A percentile compares a stretch with the other conserved stretches of the same genome.
These are phyloP conservation scores for Anthonomus grandis DNA, from an alignment of 1,140 invertebrate genomes.

Conservation along the genomic window DNA sequence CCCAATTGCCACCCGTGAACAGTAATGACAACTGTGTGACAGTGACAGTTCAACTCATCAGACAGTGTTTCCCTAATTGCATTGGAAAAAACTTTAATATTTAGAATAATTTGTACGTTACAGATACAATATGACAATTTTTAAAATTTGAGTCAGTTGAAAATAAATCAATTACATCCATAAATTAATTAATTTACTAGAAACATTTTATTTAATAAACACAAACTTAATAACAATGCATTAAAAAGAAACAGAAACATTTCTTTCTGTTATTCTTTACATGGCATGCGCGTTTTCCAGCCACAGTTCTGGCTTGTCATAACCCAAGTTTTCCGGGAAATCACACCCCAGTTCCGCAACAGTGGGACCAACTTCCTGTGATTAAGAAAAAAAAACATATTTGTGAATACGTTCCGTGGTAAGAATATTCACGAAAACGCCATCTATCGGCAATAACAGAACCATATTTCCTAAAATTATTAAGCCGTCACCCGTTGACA, in stretches of 20 bases:
- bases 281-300: constrained; percentile 46
- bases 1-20: too few species aligned
- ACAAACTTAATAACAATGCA: neutral
- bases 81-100: too few species aligned
- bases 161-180: neutral
- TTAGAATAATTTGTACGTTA: neutral
- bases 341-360: constrained; percentile 70
- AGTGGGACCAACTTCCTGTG: constrained; percentile 64
- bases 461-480: too few species aligned
- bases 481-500: too few species aligned
- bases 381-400: too few species aligned
- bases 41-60: too few species aligned
- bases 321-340: constrained; percentile 64
- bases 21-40: too few species aligned
- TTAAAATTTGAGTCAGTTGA: neutral
- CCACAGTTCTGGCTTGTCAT: constrained; percentile 68
- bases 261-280: constrained; percentile 7
- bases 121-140: neutral
- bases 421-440: too few species aligned
- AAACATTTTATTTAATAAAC: neutral
- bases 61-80: too few species aligned
- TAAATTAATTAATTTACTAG: neutral
- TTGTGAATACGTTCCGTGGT: too few species aligned
- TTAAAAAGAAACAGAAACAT: neutral
- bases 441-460: too few species aligned